These are phyloP conservation scores for Nezara viridula DNA, from an alignment of 2,888 invertebrate genomes.

Conservation along the genomic window DNA sequence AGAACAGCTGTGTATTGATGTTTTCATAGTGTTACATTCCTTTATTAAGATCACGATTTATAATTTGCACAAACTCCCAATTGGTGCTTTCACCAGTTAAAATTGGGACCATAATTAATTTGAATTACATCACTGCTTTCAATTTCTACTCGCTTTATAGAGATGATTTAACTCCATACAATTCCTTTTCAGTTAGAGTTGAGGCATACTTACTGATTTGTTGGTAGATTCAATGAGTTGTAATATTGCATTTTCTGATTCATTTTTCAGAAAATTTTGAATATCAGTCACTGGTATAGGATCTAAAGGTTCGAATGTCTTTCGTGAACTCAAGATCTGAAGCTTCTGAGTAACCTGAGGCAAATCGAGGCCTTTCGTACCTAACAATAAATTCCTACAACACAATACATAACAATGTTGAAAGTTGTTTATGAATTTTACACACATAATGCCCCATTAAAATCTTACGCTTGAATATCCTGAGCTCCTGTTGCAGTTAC, in stretches of 20 bases:
- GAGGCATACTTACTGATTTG: conserved; percentile 77
- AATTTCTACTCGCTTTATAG: too few species aligned
- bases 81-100: too few species aligned
- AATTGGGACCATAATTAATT: too few species aligned
- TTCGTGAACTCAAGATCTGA: conserved; percentile 87
- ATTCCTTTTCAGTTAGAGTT: too few species aligned
- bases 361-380: conserved; percentile 92
- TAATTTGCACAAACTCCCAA: too few species aligned
- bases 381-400: conserved; percentile 87
- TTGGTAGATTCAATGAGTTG: conserved; percentile 92
- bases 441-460: not conserved
- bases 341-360: conserved; percentile 94
- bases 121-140: too few species aligned
- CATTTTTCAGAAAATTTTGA: conserved; percentile 90
- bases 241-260: conserved; percentile 93
- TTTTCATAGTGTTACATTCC: too few species aligned
- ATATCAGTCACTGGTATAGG: conserved; percentile 93
- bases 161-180: too few species aligned
- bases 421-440: conserved; percentile 26
- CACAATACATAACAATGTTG: not conserved
- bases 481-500: conserved; percentile 85
- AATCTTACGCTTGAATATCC: conserved; percentile 90
- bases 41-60: too few species aligned
- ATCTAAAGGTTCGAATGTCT: conserved; percentile 90
- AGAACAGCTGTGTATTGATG: too few species aligned